Base-by-base conservation (phyloP, 2,888 invertebrate species). In the Ochropleura leucogaster region DNA sequence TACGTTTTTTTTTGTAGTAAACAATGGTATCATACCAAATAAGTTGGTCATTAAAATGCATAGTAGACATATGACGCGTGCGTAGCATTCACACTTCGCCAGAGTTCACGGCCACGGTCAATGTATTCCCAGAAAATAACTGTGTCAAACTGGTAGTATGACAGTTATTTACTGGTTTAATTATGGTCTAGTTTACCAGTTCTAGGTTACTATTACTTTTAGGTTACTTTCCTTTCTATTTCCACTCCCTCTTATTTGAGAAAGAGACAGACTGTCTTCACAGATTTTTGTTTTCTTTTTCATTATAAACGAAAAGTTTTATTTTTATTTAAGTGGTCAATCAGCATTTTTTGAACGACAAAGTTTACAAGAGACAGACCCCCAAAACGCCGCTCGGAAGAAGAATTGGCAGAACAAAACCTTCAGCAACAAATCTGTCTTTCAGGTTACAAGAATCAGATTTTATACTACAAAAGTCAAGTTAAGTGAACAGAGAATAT, bases 81-180 rank as follows among this genome's bases (percentile, higher is more conserved):
- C 46, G 30, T 16, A 44, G 18, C 46, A 55, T 55, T 44, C 62
- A 44, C 60, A 46, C n/a, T 69, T n/a, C 47, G 14, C n/a, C 40
- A 14, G 14, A 63, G 72, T 42, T 72, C 73, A 55, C 46, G 62
- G 72, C 14, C 62, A 73, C 63, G 72, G 53, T n/a, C 62, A 71
- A 73, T 42, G 51, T 12, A 62, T 69, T 68, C 57, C 16, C 47
- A 66, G 42, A 51, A 67, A 44, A 65, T 18, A 65, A 69, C n/a
- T 65, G 40, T 14, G 14, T 3, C 20, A 46, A 10, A 20, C 44
- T 67, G 55, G 9, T 30, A 30, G 30, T 30, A 30, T 30, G 30
- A 30, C 30, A 30, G 30, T 30, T 30, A 30, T 30, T 30, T 30
- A 30, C 30, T 30, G 30, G 30, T 30, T 30, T 30, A 30, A 40